Conservation (phyloP, 2,888 invertebrate species). For the Steinernema hermaphroditum region DNA sequence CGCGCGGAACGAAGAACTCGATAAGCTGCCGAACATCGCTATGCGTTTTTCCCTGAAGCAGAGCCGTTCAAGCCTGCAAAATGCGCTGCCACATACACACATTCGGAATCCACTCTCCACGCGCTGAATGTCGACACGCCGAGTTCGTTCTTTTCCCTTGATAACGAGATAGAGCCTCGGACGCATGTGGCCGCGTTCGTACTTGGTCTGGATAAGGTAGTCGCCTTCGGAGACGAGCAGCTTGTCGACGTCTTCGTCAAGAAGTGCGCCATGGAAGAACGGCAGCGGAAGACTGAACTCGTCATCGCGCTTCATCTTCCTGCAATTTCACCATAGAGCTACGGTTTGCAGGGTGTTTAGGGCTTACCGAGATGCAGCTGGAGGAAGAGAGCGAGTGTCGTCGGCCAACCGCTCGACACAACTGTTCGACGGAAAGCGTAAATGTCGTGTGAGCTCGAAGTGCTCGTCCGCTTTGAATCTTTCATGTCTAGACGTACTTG, state of each 20-base stretch:
- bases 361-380: too few species aligned
- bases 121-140: conserved; percentile 45
- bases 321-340: too few species aligned
- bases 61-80: too few species aligned
- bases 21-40: conserved; percentile 42
- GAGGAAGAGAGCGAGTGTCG: too few species aligned
- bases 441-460: too few species aligned
- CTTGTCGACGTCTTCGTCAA: conserved; percentile 52
- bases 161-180: conserved; percentile 39
- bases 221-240: conserved; percentile 47
- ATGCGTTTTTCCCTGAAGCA: conserved; percentile 43
- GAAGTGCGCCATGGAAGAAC: conserved; percentile 57
- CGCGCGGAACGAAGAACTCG: conserved; percentile 42
- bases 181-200: conserved; percentile 33
- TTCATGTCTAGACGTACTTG: too few species aligned
- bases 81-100: too few species aligned
- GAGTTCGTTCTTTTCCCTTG: conserved; percentile 35
- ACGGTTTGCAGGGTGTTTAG: too few species aligned
- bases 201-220: conserved; percentile 39
- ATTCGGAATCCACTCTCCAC: conserved; percentile 24
- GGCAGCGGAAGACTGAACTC: conserved; percentile 39
- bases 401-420: too few species aligned
- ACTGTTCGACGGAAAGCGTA: too few species aligned
- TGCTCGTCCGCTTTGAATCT: too few species aligned
- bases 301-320: conserved; percentile 23